Percentiles rank a stretch among this genome's conserved stretches.
These are phyloP conservation scores for Enteromius fasciolatus DNA, from an alignment of 2,797 vertebrate genomes.

Conservation along the genomic window DNA sequence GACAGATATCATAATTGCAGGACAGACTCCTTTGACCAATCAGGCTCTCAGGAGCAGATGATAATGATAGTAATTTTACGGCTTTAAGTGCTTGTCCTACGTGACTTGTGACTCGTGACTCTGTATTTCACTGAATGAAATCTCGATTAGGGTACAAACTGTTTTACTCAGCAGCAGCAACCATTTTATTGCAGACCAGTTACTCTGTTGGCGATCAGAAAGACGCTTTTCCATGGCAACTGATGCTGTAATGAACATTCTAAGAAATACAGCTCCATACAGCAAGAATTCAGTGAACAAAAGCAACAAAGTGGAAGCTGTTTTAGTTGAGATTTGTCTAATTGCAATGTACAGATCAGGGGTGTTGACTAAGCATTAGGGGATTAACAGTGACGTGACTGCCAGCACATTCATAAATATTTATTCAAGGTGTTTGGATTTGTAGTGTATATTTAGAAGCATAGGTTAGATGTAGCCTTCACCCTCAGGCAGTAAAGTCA, in stretches of 20 bases:
- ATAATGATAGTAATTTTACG: constrained; percentile 31
- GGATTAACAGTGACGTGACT: background rate
- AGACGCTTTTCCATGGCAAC: constrained; percentile 65
- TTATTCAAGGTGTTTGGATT: background rate
- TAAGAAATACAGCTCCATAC: constrained; percentile 48
- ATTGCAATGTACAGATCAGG: background rate
- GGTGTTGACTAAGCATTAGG: background rate
- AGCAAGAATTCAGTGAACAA: background rate
- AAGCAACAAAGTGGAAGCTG: background rate
- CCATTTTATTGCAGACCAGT: constrained; percentile 66
- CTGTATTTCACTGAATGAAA: constrained; percentile 54
- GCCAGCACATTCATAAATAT: background rate
- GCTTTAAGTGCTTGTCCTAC: constrained; percentile 21
- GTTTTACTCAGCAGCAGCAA: constrained; percentile 61
- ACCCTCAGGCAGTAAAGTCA: background rate
- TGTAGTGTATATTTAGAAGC: background rate
- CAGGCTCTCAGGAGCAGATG: constrained; percentile 5
- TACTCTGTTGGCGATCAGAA: constrained; percentile 60
- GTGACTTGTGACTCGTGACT: constrained; percentile 18
- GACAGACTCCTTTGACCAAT: constrained; percentile 13
- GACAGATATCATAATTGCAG: constrained; percentile 15
- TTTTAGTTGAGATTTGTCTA: background rate
- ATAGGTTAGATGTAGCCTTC: background rate
- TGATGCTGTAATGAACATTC: constrained; percentile 56
- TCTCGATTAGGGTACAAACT: constrained; percentile 59